Conservation (phyloP, 2,888 invertebrate genomes). For the Idaea dimidiata region DNA sequence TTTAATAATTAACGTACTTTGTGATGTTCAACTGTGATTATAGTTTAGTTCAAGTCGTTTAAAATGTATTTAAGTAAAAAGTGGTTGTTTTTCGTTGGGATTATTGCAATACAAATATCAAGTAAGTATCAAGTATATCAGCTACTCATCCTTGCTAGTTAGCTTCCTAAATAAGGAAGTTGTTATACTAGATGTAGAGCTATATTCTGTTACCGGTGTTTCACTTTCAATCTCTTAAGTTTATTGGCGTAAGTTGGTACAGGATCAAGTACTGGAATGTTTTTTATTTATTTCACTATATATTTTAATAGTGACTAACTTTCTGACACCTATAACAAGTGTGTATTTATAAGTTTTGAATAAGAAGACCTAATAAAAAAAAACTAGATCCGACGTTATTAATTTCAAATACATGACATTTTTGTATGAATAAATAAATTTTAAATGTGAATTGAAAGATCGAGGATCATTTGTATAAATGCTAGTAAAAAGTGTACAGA, state of each 20-base stretch:
- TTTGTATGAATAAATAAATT: no score
- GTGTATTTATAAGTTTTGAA: no score
- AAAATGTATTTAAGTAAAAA: conserved; percentile 60
- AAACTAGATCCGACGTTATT: no score
- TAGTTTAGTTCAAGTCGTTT: conserved; percentile 11
- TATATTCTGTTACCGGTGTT: not conserved
- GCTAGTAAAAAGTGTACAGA: no score
- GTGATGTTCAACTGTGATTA: conserved; percentile 19
- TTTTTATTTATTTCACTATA: no score
- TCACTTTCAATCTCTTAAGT: not conserved
- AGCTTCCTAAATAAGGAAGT: not conserved
- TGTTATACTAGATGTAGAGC: not conserved
- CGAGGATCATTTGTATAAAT: no score
- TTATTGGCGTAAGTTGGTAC: not conserved
- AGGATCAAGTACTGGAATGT: no score
- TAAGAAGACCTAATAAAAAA: no score
- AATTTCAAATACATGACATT: no score
- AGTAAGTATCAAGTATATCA: conserved; percentile 42
- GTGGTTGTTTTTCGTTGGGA: conserved; percentile 68
- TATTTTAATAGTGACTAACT: no score
- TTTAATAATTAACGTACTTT: conserved; percentile 10
- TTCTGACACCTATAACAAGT: no score
- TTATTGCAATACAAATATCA: conserved; percentile 58
- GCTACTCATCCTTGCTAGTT: not conserved
- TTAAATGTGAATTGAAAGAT: no score